phyloP scores from a whole-genome alignment of 2,797 vertebrate genomes.

The Gorsachius magnificus region DNA sequence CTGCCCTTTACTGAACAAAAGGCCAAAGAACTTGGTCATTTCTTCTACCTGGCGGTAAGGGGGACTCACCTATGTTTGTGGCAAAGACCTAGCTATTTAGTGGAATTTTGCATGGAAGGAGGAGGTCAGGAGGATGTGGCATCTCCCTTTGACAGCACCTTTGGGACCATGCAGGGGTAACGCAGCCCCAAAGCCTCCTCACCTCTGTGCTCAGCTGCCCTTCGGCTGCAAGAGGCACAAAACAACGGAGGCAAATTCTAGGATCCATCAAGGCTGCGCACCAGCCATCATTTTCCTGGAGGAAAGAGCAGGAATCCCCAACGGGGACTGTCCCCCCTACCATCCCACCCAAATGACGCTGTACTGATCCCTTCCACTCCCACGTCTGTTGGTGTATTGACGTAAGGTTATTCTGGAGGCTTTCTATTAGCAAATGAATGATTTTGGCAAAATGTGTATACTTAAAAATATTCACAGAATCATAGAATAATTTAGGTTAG shows the following conservation, averaged over 20 bases:
- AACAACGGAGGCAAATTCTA: not conserved
- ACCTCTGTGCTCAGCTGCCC: not conserved
- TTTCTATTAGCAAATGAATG: not conserved
- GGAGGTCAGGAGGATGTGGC: not conserved
- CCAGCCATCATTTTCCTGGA: accelerated
- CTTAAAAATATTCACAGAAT: not conserved
- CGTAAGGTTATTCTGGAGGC: not conserved
- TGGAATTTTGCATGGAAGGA: not conserved
- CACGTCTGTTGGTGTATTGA: accelerated
- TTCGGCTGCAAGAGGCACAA: not conserved
- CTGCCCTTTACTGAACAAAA: not conserved
- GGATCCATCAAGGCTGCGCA: not conserved
- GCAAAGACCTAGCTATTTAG: not conserved
- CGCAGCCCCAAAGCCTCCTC: not conserved
- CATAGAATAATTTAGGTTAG: not conserved
- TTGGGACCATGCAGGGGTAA: not conserved
- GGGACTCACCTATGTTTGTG: not conserved
- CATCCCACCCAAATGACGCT: not conserved
- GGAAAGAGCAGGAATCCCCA: not conserved
- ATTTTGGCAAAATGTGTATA: not conserved
- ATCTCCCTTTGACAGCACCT: not conserved
- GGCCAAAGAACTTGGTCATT: not conserved
- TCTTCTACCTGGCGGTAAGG: not conserved
- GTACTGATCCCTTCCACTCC: not conserved
- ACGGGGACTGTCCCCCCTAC: not conserved